A percentile compares a stretch with the other conserved stretches of the same genome.
Evolutionary conservation across 2,113 vertebrate species (phyloP).

Genomic region (Kryptolebias marmoratus): DNA sequence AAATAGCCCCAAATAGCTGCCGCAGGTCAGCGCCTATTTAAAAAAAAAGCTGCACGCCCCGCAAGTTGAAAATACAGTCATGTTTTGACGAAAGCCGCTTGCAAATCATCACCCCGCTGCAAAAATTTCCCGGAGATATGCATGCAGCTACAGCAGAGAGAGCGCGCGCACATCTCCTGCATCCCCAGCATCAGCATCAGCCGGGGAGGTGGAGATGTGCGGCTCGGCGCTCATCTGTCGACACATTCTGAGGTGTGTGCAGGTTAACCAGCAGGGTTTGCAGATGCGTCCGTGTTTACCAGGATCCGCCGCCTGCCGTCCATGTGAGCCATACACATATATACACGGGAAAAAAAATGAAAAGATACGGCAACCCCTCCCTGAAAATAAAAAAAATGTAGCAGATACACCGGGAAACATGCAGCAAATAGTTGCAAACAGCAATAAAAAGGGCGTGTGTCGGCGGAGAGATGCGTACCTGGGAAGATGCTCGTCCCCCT

Average conservation of each 20-base stretch:
- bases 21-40: slow-evolving; percentile 60
- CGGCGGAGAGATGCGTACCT: slow-evolving; percentile 69
- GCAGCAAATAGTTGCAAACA: slow-evolving; percentile 23
- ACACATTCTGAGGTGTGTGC: slow-evolving; percentile 65
- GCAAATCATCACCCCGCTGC: slow-evolving; percentile 54
- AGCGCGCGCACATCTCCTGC: slow-evolving; percentile 43
- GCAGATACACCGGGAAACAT: slow-evolving; percentile 14
- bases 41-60: slow-evolving; percentile 50
- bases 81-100: slow-evolving; percentile 56
- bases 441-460: slow-evolving; percentile 60
- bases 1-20: slow-evolving; percentile 56
- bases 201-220: slow-evolving; percentile 25
- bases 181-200: slow-evolving; percentile 27
- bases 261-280: slow-evolving; percentile 66
- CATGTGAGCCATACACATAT: slow-evolving; percentile 36
- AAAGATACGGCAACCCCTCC: slow-evolving; percentile 62
- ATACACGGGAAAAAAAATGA: slow-evolving; percentile 1
- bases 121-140: slow-evolving; percentile 33
- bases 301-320: slow-evolving; percentile 44
- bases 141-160: slow-evolving; percentile 31
- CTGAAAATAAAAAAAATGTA: slow-evolving; percentile 34
- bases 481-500: slow-evolving; percentile 78
- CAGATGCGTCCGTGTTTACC: slow-evolving; percentile 79
- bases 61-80: slow-evolving; percentile 58
- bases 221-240: slow-evolving; percentile 30